Conservation (phyloP, 2,888 invertebrate genomes). For the Eilema griseolum region DNA sequence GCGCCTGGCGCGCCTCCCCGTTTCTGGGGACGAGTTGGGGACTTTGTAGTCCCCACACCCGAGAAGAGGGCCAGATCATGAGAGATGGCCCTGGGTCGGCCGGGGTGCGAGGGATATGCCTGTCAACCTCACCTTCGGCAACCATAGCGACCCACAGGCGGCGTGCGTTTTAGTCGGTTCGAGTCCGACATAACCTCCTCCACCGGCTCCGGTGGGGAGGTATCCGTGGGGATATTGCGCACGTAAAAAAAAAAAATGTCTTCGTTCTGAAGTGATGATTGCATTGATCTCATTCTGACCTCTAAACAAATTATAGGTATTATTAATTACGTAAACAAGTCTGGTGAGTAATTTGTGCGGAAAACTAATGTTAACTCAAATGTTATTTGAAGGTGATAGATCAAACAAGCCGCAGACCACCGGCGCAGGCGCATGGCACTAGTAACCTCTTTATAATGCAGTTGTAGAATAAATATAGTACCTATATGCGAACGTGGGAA, state of each 20-base stretch:
- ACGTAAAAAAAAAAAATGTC: neutral
- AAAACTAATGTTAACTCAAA: slow-evolving; percentile 48
- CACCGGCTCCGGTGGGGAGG: no score
- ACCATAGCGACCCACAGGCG: no score
- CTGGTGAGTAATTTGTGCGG: slow-evolving; percentile 34
- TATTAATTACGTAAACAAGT: slow-evolving; percentile 36
- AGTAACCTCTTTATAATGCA: slow-evolving; percentile 50
- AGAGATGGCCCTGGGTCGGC: no score
- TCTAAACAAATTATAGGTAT: slow-evolving; percentile 42
- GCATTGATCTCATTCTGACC: slow-evolving; percentile 53
- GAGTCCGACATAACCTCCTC: no score
- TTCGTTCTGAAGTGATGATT: slow-evolving; percentile 16
- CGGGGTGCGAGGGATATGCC: no score
- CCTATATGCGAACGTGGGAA: slow-evolving; percentile 35
- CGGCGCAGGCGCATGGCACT: slow-evolving; percentile 38
- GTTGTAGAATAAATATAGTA: slow-evolving; percentile 46
- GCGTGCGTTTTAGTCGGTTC: no score
- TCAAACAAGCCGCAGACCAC: slow-evolving; percentile 59
- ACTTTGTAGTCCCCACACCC: no score
- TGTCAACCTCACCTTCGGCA: no score
- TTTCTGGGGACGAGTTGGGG: no score
- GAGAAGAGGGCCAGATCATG: no score
- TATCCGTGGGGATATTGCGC: no score
- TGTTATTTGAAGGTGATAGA: slow-evolving; percentile 73
- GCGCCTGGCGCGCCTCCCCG: no score